A percentile compares a stretch with the other conserved stretches of the same genome.
phyloP scores from a whole-genome alignment of 2,888 invertebrate genomes.

The Cetonia aurata region DNA sequence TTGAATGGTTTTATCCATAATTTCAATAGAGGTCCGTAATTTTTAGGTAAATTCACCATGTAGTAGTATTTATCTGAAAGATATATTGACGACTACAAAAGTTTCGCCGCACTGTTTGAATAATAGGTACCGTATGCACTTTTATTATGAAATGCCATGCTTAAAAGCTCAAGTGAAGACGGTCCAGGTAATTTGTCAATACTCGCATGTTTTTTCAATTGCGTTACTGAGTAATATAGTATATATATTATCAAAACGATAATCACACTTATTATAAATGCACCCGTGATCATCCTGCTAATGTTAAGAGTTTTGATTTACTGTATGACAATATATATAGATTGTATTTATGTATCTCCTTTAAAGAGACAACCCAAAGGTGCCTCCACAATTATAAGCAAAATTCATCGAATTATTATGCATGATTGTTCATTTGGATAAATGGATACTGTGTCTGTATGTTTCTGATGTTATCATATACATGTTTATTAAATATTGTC shows the following conservation, averaged over 20 bases:
- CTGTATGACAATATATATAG: not conserved
- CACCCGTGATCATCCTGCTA: not conserved
- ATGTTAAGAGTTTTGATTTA: not conserved
- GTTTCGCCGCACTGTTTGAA: not conserved
- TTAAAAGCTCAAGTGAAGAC: conserved; percentile 2
- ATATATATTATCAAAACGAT: not conserved
- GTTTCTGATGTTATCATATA: too few species aligned
- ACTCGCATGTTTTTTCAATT: conserved; percentile 25
- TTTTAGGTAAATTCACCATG: conserved; percentile 12
- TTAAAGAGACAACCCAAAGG: too few species aligned
- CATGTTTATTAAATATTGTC: too few species aligned
- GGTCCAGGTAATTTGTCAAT: conserved; percentile 42
- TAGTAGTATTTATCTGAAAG: conserved; percentile 17
- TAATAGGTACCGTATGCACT: conserved; percentile 3
- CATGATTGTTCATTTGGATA: too few species aligned
- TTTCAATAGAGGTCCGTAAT: conserved; percentile 36
- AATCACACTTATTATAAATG: not conserved
- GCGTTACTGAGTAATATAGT: conserved; percentile 5
- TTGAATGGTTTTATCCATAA: conserved; percentile 39
- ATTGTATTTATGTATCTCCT: too few species aligned
- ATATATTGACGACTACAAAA: not conserved
- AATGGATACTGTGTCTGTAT: too few species aligned
- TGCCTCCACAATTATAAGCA: too few species aligned
- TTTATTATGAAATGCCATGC: not conserved
- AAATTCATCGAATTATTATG: too few species aligned